A percentile compares a stretch with the other conserved stretches of the same genome.
Evolutionary conservation across 2,888 invertebrate genomes (phyloP).

Genomic region (Patella caerulea): DNA sequence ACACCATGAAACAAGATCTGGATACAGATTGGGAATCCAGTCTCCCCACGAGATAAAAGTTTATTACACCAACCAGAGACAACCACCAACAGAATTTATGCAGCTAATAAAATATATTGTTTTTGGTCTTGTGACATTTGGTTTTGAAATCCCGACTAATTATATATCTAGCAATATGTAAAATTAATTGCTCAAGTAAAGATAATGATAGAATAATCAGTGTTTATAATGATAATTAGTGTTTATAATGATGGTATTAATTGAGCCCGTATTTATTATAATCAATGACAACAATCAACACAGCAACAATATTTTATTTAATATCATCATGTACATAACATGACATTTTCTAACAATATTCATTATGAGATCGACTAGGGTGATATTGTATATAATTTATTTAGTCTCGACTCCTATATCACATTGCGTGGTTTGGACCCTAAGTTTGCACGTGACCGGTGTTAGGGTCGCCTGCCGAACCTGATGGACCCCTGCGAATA

Average conservation of each 20-base stretch:
- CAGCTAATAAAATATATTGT: conserved; percentile 1
- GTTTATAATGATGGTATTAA: conserved; percentile 11
- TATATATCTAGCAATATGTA: conserved; percentile 10
- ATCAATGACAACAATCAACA: conserved; percentile 10
- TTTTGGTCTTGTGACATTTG: conserved; percentile 9
- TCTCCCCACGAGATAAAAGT: no score
- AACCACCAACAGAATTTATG: no score
- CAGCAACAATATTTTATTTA: conserved; percentile 5
- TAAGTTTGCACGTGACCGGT: no score
- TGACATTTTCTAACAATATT: background rate
- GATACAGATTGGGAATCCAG: no score
- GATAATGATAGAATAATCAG: conserved; percentile 4
- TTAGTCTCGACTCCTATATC: no score
- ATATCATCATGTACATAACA: conserved; percentile 12
- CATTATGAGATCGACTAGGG: no score
- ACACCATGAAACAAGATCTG: no score
- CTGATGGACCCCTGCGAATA: no score
- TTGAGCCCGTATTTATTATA: background rate
- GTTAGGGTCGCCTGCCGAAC: no score
- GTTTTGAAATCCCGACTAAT: conserved; percentile 2
- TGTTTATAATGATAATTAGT: background rate
- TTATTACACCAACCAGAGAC: no score
- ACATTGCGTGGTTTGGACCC: no score
- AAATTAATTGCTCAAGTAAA: conserved; percentile 3
- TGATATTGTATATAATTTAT: no score